Base-by-base conservation (phyloP, 2,797 vertebrate species). In the Pangasius macronema region DNA sequence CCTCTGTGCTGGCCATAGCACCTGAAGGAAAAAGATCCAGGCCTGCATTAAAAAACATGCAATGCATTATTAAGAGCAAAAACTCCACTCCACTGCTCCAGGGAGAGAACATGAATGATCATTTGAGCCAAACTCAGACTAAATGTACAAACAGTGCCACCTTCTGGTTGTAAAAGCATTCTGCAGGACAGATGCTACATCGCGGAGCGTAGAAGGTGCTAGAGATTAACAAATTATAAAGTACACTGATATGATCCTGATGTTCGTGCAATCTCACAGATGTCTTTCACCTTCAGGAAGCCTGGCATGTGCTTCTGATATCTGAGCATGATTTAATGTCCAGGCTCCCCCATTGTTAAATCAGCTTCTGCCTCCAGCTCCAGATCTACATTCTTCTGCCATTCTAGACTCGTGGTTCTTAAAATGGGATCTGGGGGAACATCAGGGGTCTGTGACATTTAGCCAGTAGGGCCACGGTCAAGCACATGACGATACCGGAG, bases 1-100 rank as follows among this genome's bases (percentile, higher is more conserved):
- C 97, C 92, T 97, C 97, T 85, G 96, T 97, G 91, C 97, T 97
- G 82, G 97, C 97, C 88, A 96, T 96, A 67, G 96, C 96, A 92
- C 97, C 97, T 97, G 93, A 27, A 22, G 16, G 55, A 72, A 89
- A 88, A 67, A 86, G 30, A 83, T 83, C 81, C 81, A 67, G 81
- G 63, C 81, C 81, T 83, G 81, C 61, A 83, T 83, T 83, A 51
- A 86, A 42, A 51, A 57, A 20, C n/a, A 77, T 42, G 46, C 70
- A 79, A 22, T 33, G 59, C 16, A 39, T 73, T 59, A 82, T 82
- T 82, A 72, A 67, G 4, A 14, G 57, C n/a, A 65, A 65, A 61
- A n/a, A 42, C 20, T 59, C 83, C 46, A 68, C 30, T 46, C 24
- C 51, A 46, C 63, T 46, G 53, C 5, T 7, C 33, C 39, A 20